Evolutionary conservation across 2,113 vertebrate species (phyloP).

Genomic region (Atherinomorus stipes): DNA sequence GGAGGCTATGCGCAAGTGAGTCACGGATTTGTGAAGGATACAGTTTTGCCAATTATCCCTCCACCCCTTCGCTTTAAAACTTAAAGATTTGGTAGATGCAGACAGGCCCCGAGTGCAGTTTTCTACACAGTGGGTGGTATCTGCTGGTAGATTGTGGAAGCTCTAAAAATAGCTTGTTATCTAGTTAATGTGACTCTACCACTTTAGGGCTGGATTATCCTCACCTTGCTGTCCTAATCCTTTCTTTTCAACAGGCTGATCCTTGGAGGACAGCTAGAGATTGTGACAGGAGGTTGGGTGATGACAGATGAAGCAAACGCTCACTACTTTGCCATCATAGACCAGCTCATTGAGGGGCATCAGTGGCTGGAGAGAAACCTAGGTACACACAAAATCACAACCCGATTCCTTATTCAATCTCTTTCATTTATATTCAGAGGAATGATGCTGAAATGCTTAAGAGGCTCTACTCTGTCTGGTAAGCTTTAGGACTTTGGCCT

Average conservation of each 20-base stretch:
- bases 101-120: neutral
- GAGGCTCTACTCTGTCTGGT: neutral
- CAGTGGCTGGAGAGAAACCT: slow-evolving; percentile 98
- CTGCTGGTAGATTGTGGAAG: neutral
- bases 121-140: slow-evolving; percentile 6
- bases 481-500: slow-evolving; percentile 6
- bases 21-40: slow-evolving; percentile 20
- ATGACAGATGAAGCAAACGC: slow-evolving; percentile 97
- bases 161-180: slow-evolving; percentile 68
- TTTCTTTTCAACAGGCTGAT: slow-evolving; percentile 77
- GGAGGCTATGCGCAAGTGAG: slow-evolving; percentile 91
- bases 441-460: slow-evolving; percentile 5
- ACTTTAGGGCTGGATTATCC: slow-evolving; percentile 59
- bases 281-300: slow-evolving; percentile 97
- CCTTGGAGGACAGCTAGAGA: slow-evolving; percentile 92
- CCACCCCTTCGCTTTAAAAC: neutral
- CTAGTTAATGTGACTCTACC: slow-evolving; percentile 42
- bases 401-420: neutral
- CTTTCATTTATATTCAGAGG: slow-evolving; percentile 3
- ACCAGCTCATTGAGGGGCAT: slow-evolving; percentile 98
- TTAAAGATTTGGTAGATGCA: slow-evolving; percentile 4
- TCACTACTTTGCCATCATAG: slow-evolving; percentile 97
- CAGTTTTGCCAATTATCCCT: neutral
- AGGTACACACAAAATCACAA: slow-evolving; percentile 77
- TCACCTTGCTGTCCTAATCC: slow-evolving; percentile 62